Evolutionary conservation across 2,113 vertebrate species (phyloP).

Genomic region (Cryptomyrus ogoouensis): DNA sequence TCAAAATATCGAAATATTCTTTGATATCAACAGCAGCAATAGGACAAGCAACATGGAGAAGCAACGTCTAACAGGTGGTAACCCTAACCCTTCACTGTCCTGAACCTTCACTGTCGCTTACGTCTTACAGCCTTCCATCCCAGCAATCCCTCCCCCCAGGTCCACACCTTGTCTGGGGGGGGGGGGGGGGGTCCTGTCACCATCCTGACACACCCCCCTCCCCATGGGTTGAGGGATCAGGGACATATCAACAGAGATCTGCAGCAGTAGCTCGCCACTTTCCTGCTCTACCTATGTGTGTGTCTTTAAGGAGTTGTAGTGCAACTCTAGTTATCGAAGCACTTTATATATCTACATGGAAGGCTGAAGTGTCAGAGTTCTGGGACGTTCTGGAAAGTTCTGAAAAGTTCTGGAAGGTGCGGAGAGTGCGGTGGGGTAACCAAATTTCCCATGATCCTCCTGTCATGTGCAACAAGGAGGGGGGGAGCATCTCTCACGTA

Average conservation of each 20-base stretch:
- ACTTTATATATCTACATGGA: neutral
- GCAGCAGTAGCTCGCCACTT: neutral
- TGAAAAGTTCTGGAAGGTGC: neutral
- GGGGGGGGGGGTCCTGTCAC: neutral
- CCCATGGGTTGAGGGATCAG: neutral
- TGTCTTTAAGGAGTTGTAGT: neutral
- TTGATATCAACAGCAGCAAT: neutral
- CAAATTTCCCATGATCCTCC: neutral
- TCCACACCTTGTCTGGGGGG: neutral
- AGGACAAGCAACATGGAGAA: neutral
- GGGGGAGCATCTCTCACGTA: neutral
- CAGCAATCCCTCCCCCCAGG: neutral
- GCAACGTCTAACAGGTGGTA: neutral
- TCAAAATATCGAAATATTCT: neutral
- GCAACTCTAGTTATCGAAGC: neutral
- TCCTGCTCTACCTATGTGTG: neutral
- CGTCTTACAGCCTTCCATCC: neutral
- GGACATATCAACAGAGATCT: neutral
- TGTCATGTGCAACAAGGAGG: neutral
- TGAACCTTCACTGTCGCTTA: neutral
- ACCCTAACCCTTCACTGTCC: neutral
- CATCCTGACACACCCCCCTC: neutral
- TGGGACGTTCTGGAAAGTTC: neutral
- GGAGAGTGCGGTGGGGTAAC: neutral
- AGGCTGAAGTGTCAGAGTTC: neutral